Base-by-base conservation (phyloP, 2,888 invertebrate genomes). In the Caradrina kadenii region DNA sequence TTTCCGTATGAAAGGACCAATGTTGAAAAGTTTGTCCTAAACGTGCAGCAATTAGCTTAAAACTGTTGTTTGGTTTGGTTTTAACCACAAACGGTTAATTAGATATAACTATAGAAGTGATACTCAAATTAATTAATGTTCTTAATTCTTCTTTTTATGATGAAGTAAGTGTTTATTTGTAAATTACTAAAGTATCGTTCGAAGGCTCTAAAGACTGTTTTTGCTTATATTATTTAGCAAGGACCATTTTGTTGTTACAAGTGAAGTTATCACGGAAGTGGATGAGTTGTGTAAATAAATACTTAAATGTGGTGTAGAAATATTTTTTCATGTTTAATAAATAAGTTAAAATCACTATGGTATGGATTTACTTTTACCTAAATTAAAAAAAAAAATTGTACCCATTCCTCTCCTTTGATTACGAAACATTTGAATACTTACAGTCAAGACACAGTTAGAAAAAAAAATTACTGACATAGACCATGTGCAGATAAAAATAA, bases 291-390 rank as follows among this genome's bases (percentile, higher is more conserved):
- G 26, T 26, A 26, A 26, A 26, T 26, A 26, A 26, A 26, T 26
- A 26, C 26, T 26, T 26, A 26, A 26, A 26, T 26, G 39, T 52
- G 17, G 7, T 53, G 54, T 58, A 39, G 49, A 0, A 52, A 48
- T 39, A 52, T 59, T 80, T 77, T 76, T 70, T 50, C 13, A 77
- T 58, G 22, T 71, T 81, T 72, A 77, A 54, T 77, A 78, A 81
- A 78, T 71, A 78, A 66, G 45, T 54, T 63, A 10, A 60, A 58
- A 42, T 31, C 5, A 19, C 10, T 19, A 31, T 48, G 35, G 39
- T 58, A 59, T 74, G 22, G 0, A 19, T 63, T 78, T 35, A 0
- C 22, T 60, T 60, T 21, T n/a, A 48, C 3, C 45, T 22, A 6
- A 39, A 5, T 17, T 52, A 39, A 39, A 39, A 2, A 2, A 4